A percentile compares a stretch with the other conserved stretches of the same genome.
Evolutionary conservation across 2,113 vertebrate genomes (phyloP).

Genomic region (Mystacornis crossleyi): DNA sequence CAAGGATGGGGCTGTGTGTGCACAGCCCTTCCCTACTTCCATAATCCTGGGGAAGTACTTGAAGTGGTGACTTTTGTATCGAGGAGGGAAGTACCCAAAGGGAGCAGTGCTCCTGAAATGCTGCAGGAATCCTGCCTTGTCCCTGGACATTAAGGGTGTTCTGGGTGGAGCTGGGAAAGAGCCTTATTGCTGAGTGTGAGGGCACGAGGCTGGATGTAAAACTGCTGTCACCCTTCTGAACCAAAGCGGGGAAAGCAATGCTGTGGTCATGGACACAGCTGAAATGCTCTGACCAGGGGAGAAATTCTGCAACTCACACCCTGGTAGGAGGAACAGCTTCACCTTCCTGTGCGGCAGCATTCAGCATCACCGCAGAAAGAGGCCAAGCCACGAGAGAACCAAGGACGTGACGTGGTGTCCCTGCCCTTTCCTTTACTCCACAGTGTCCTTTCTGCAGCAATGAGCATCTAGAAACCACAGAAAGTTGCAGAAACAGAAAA

Average conservation of each 20-base stretch:
- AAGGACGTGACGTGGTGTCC: rapidly evolving
- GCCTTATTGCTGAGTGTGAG: neutral
- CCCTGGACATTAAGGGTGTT: neutral
- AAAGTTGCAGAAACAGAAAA: neutral
- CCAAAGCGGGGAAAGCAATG: neutral
- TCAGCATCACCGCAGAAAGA: neutral
- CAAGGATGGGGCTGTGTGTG: neutral
- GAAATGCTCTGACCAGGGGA: neutral
- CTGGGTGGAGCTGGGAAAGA: neutral
- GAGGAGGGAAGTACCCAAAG: neutral
- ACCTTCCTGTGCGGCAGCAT: rapidly evolving
- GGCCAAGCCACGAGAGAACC: neutral
- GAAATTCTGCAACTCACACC: neutral
- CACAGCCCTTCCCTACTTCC: too few relatives aligned
- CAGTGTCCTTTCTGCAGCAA: neutral
- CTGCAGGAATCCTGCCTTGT: neutral
- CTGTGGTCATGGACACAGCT: rapidly evolving
- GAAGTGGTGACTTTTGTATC: neutral
- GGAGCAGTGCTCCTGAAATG: neutral
- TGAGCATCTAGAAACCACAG: neutral
- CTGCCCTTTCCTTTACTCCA: neutral
- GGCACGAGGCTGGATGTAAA: neutral
- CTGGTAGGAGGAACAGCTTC: neutral
- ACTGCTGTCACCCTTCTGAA: neutral
- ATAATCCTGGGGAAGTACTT: neutral